Evolutionary conservation across 2,888 invertebrate genomes (phyloP).

Genomic region (Synanthedon vespiformis): DNA sequence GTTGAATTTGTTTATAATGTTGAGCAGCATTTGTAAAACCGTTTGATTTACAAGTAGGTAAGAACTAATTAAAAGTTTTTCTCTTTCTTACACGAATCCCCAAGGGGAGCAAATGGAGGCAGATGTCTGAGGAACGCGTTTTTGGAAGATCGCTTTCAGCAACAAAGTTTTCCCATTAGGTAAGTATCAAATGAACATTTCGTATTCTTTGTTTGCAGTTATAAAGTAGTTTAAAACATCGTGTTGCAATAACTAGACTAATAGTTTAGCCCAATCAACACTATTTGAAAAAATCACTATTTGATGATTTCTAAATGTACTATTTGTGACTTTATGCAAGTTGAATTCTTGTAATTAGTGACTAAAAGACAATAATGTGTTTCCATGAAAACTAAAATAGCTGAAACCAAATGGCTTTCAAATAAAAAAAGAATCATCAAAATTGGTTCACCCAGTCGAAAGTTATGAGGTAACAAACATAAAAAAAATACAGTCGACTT

Average conservation of each 20-base stretch:
- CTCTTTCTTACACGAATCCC: conserved; percentile 6
- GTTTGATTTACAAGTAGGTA: conserved; percentile 13
- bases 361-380: too few species aligned
- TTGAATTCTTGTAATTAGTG: too few species aligned
- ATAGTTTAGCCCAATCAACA: not conserved
- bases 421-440: too few species aligned
- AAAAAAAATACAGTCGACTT: too few species aligned
- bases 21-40: not conserved
- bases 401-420: too few species aligned
- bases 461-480: too few species aligned
- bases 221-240: not conserved
- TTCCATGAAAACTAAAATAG: too few species aligned
- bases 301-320: too few species aligned
- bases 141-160: conserved; percentile 14
- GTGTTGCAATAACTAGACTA: not conserved
- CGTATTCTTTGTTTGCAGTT: conserved; percentile 1
- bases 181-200: conserved; percentile 9
- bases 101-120: conserved; percentile 5
- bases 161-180: conserved; percentile 14
- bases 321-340: too few species aligned
- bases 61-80: conserved; percentile 21
- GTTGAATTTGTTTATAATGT: conserved; percentile 1
- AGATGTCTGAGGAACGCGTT: conserved; percentile 14
- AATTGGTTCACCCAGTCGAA: too few species aligned
- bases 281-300: too few species aligned